Conservation (phyloP, 2,113 vertebrate species). For the Argyrosomus japonicus region DNA sequence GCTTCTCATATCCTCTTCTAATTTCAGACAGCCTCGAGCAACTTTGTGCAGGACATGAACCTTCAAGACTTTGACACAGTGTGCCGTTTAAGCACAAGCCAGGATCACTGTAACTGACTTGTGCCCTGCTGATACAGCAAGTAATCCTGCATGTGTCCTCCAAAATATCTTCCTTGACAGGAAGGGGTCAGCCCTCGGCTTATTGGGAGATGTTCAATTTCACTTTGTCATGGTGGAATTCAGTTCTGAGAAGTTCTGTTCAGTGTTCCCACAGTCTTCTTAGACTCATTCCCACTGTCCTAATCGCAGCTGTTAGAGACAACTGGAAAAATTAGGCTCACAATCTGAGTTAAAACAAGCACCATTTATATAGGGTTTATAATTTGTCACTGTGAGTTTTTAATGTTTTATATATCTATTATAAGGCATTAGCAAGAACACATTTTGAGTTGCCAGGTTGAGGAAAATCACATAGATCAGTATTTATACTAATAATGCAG, state of each 20-base stretch:
- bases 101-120: conserved; percentile 55
- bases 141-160: conserved; percentile 39
- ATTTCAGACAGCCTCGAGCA: conserved; percentile 27
- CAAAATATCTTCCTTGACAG: conserved; percentile 65
- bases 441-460: not conserved
- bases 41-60: conserved; percentile 38
- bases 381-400: not conserved
- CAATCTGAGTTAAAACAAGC: not conserved
- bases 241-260: conserved; percentile 26
- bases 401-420: not conserved
- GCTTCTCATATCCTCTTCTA: conserved; percentile 2
- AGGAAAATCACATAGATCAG: too few species aligned
- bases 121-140: conserved; percentile 66
- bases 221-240: conserved; percentile 24
- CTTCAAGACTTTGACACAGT: conserved; percentile 49
- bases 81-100: conserved; percentile 56
- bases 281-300: not conserved
- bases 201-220: conserved; percentile 21
- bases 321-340: not conserved
- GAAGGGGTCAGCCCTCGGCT: conserved; percentile 51
- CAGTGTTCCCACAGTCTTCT: conserved; percentile 5
- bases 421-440: not conserved
- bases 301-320: not conserved
- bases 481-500: not conserved
- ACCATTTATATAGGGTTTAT: not conserved